Evolutionary conservation across 2,888 invertebrate genomes (phyloP), one percentile per base, ranked within the genome.

Genomic region (Drosophila nigricruria): DNA sequence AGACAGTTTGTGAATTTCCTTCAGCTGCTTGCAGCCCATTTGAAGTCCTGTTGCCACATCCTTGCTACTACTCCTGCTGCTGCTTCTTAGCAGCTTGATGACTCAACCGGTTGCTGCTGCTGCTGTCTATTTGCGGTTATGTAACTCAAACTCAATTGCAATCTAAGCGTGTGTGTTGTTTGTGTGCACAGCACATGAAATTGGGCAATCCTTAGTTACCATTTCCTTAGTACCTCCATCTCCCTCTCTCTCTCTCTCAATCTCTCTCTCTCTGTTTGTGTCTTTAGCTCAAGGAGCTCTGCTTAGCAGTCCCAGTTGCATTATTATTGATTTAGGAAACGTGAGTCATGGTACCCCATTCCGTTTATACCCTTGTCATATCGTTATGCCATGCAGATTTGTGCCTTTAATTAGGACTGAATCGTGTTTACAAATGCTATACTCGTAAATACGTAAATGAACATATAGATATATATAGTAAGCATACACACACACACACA

Each of bases 111-210:
- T 64, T 77, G 81, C 68, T 23, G 23, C 25, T 45, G 16, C 68
- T 65, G 59, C 61, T 87, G 88, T 87, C 83, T 83, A 78, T 83
- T 89, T 83, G 89, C 71, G 88, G 88, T 78, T 88, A 68, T 68
- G 73, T 74, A 85, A 85, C 89, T 85, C 74, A 89, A 76, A 79
- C 80, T 88, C 82, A 59, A 85, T 82, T 89, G 73, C 85, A 64
- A 38, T 69, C 61, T 58, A 45, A 60, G 54, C 68, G 57, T 59
- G 25, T 42, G 59, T 70, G 67, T 50, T 70, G 65, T 53, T 43
- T 56, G 23, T 56, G 56, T 50, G 53, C 40, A 49, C 14, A 34
- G 25, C 58, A 36, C 53, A 77, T 67, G 77, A 67, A 64, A 71
- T 77, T 80, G 43, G 79, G 58, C 59, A 59, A 52, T 40, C 18